Conservation (phyloP, 2,888 invertebrate genomes). For the Danaus chrysippus region DNA sequence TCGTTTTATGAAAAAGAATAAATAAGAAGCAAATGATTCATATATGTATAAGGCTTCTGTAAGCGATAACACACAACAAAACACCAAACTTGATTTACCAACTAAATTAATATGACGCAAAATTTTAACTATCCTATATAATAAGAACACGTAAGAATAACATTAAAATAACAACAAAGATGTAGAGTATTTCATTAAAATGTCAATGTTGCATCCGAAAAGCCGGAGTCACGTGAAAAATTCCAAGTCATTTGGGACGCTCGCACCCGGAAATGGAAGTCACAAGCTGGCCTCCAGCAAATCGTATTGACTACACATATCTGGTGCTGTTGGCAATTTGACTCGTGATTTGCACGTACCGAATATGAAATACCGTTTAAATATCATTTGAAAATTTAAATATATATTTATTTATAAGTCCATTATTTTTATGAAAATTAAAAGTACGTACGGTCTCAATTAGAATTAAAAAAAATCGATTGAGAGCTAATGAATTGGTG, state of each 20-base stretch:
- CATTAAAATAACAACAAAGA: background rate
- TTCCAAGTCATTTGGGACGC: slow-evolving; percentile 5
- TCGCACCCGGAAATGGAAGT: slow-evolving; percentile 27
- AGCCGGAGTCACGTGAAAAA: slow-evolving; percentile 1
- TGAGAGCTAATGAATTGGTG: no score
- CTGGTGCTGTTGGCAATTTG: slow-evolving; percentile 7
- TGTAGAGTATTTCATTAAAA: slow-evolving; percentile 1
- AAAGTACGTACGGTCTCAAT: no score
- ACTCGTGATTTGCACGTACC: slow-evolving; percentile 4
- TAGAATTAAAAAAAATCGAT: no score
- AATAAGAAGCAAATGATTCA: no score
- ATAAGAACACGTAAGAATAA: background rate
- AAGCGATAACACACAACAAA: no score
- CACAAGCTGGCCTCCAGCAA: slow-evolving; percentile 23
- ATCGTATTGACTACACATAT: slow-evolving; percentile 6
- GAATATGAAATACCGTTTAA: slow-evolving; percentile 3
- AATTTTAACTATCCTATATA: no score
- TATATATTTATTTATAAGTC: background rate
- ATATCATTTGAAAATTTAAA: background rate
- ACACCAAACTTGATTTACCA: no score
- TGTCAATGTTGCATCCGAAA: slow-evolving; percentile 5
- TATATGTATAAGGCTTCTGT: no score
- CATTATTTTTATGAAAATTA: no score
- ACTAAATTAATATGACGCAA: no score
- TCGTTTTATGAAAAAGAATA: no score